Percentiles rank a stretch among this genome's conserved stretches.
These are phyloP conservation scores for Melolontha melolontha DNA, from an alignment of 2,888 invertebrate genomes.

Conservation along the genomic window DNA sequence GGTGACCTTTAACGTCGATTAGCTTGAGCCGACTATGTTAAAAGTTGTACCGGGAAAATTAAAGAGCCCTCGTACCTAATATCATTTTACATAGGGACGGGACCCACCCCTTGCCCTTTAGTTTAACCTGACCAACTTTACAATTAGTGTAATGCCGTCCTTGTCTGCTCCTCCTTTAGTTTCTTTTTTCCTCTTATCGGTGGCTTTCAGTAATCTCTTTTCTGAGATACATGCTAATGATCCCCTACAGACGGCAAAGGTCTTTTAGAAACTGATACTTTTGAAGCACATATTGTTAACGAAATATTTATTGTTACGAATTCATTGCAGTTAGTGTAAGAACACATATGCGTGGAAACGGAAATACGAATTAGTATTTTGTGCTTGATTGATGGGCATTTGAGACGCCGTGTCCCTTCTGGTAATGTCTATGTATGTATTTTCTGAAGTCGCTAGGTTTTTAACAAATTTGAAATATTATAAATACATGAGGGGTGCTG, in stretches of 20 bases:
- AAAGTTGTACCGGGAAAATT: background rate
- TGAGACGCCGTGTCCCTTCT: no score
- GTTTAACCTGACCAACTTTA: conserved; percentile 22
- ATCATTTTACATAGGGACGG: conserved; percentile 15
- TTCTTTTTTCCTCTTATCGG: conserved; percentile 6
- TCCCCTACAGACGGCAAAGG: background rate
- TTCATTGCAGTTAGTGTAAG: no score
- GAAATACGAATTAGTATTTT: no score
- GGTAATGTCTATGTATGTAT: no score
- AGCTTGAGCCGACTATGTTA: background rate
- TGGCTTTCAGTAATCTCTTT: conserved; percentile 6
- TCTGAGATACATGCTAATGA: conserved; percentile 8
- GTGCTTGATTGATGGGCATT: no score
- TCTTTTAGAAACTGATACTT: conserved; percentile 8
- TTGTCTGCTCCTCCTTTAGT: background rate
- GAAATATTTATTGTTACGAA: no score
- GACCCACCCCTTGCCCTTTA: conserved; percentile 9
- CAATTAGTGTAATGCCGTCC: conserved; percentile 20
- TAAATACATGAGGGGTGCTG: no score
- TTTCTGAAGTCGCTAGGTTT: no score
- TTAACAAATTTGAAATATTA: no score
- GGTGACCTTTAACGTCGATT: conserved; percentile 9
- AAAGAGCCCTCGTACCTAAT: conserved; percentile 8
- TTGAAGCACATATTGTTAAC: no score
- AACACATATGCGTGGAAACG: no score